phyloP scores from a whole-genome alignment of 2,888 invertebrate species.

The Anthrax anthrax region DNA sequence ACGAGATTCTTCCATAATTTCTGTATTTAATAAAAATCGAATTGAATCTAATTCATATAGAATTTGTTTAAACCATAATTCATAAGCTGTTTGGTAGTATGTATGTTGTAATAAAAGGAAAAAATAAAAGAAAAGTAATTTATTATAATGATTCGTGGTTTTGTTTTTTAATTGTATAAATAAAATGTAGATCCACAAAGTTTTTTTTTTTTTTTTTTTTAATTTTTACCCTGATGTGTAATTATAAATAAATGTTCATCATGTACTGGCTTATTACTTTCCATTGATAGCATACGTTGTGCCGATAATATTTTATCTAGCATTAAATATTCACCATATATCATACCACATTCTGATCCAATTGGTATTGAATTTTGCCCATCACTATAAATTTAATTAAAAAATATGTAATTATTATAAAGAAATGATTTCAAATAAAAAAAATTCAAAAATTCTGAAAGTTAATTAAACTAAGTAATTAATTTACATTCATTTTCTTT shows the following conservation, averaged over 20 bases:
- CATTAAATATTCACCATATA: slow-evolving; percentile 83
- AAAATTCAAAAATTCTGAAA: too few relatives aligned
- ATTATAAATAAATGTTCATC: slow-evolving; percentile 97
- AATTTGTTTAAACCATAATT: slow-evolving; percentile 99
- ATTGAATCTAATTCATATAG: slow-evolving; percentile 94
- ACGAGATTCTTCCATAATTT: slow-evolving; percentile 73
- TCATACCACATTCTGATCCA: slow-evolving; percentile 60
- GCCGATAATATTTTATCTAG: slow-evolving; percentile 72
- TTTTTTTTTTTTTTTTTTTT: too few relatives aligned
- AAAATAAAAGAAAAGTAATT: too few relatives aligned
- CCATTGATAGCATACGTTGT: slow-evolving; percentile 65
- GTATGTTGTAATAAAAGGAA: too few relatives aligned
- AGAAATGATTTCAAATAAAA: too few relatives aligned
- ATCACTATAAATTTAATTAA: neutral
- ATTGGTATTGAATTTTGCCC: slow-evolving; percentile 29
- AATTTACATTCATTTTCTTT: too few relatives aligned
- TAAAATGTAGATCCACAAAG: too few relatives aligned
- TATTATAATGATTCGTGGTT: too few relatives aligned
- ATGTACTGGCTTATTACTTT: slow-evolving; percentile 63
- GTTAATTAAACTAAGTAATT: too few relatives aligned
- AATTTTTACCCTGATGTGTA: slow-evolving; percentile 79
- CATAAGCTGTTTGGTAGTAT: slow-evolving; percentile 69
- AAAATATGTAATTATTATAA: too few relatives aligned
- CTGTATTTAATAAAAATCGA: slow-evolving; percentile 57
- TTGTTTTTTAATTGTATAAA: too few relatives aligned